Conservation (phyloP, 2,797 vertebrate genomes). For the Danio albolineatus region DNA sequence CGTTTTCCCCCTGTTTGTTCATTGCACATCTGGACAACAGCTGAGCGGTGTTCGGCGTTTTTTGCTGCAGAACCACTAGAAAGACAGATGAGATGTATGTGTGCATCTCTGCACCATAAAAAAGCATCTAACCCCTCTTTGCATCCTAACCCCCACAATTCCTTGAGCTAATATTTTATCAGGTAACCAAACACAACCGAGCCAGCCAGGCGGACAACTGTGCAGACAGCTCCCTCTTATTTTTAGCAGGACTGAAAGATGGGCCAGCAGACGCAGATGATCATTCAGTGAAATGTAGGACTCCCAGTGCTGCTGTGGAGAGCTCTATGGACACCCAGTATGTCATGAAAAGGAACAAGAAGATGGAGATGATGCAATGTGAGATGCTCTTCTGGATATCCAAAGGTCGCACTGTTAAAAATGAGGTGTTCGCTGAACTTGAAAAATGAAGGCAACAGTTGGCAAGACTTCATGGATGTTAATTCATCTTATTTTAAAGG, state of each 20-base stretch:
- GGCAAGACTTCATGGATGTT: not conserved
- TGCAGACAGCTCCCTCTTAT: conserved; percentile 64
- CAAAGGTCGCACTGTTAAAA: conserved; percentile 11
- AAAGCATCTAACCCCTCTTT: conserved; percentile 15
- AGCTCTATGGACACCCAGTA: conserved; percentile 51
- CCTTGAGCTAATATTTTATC: conserved; percentile 61
- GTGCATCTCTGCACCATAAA: conserved; percentile 41
- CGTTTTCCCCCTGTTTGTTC: conserved; percentile 57
- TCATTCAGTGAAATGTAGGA: conserved; percentile 44
- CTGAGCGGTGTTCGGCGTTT: conserved; percentile 72
- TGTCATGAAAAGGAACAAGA: conserved; percentile 37
- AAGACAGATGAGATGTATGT: conserved; percentile 50
- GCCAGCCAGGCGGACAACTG: conserved; percentile 53
- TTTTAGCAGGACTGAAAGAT: conserved; percentile 69
- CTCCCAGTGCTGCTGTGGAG: conserved; percentile 45
- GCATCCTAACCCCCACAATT: conserved; percentile 39
- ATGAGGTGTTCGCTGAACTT: conserved; percentile 12
- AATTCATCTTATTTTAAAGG: not conserved
- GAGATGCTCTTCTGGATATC: conserved; percentile 4
- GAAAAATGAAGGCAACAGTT: conserved; percentile 30
- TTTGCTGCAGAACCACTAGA: conserved; percentile 65
- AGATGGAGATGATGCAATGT: conserved; percentile 33
- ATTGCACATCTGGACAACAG: conserved; percentile 81
- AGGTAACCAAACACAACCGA: conserved; percentile 61
- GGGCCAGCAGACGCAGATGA: conserved; percentile 54